Conservation (phyloP, 2,113 vertebrate genomes). For the Tylochromis polylepis region DNA sequence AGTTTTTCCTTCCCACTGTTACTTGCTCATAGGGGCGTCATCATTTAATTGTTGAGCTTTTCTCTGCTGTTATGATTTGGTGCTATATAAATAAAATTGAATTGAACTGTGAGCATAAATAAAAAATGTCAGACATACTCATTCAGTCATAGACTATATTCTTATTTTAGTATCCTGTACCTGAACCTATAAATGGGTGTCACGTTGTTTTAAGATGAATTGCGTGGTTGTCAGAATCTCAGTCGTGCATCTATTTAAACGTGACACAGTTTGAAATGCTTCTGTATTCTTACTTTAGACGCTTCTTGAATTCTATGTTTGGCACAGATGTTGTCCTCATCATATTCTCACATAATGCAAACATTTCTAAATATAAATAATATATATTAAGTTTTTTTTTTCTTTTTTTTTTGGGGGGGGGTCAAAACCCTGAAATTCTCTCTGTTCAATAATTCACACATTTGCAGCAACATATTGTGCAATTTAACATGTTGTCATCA, state of each 20-base stretch:
- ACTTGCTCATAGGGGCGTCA: too few species aligned
- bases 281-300: not conserved
- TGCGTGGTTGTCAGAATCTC: not conserved
- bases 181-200: not conserved
- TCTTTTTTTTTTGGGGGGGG: rapidly evolving
- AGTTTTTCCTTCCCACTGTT: not conserved
- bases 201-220: not conserved
- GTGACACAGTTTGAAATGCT: not conserved
- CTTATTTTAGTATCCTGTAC: not conserved
- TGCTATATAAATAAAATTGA: not conserved
- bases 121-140: not conserved
- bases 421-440: not conserved
- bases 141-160: not conserved
- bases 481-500: not conserved
- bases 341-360: not conserved
- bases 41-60: too few species aligned
- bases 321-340: not conserved
- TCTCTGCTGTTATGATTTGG: not conserved
- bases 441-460: not conserved
- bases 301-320: not conserved
- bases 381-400: not conserved
- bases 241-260: not conserved
- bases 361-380: not conserved
- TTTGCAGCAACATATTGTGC: not conserved
- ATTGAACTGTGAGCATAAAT: not conserved